Evolutionary conservation across 2,113 vertebrate genomes (phyloP).

Genomic region (Vulpes vulpes): DNA sequence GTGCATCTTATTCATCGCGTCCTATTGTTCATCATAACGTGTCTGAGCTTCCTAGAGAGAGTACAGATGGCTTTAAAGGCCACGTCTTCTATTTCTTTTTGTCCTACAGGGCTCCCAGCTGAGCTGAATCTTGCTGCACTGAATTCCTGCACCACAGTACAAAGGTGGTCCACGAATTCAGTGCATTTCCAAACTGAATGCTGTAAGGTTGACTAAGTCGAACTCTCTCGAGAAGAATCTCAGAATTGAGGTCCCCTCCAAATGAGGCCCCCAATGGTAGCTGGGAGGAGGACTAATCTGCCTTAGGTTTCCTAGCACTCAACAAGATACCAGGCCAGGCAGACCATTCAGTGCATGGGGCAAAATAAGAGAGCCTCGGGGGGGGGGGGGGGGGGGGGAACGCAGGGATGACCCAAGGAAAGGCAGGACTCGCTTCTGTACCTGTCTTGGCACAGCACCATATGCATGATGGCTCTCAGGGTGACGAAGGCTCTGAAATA

Average conservation of each 20-base stretch:
- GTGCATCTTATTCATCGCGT: neutral
- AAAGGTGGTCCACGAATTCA: neutral
- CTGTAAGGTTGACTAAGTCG: neutral
- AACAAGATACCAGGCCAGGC: neutral
- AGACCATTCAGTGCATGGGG: neutral
- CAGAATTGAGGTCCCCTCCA: neutral
- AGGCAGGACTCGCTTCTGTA: neutral
- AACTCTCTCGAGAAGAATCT: neutral
- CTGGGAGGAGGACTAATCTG: neutral
- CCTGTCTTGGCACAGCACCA: neutral
- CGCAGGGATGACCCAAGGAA: neutral
- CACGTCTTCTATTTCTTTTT: neutral
- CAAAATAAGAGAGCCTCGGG: neutral
- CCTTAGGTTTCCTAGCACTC: neutral
- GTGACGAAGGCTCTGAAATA: neutral
- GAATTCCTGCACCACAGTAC: neutral
- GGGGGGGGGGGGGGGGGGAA: neutral
- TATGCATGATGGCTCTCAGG: fast-evolving
- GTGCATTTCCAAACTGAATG: neutral
- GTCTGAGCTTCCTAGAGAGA: neutral
- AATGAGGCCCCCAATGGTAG: neutral
- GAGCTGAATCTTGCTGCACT: neutral
- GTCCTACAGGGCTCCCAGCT: neutral
- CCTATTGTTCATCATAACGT: neutral
- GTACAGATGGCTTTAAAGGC: neutral